Evolutionary conservation across 35 echinoderm and acorn worm genomes (phyloP).

Genomic region (Ptychodera flava): DNA sequence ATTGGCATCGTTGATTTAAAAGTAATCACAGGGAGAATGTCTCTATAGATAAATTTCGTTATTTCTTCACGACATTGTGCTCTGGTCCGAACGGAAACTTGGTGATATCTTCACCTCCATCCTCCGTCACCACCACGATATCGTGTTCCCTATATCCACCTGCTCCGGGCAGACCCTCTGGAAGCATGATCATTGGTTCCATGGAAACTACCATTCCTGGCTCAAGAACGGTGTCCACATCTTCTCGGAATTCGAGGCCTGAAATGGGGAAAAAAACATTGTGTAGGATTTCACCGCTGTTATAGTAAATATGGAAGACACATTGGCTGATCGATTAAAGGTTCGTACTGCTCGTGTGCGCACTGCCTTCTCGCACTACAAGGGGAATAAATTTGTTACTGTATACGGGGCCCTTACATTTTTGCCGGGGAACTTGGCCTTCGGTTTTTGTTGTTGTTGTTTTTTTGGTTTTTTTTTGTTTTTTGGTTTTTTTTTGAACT

Average conservation of each 20-base stretch:
- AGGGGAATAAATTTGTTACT: neutral
- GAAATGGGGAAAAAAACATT: neutral
- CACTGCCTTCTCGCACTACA: neutral
- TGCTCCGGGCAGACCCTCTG: no score
- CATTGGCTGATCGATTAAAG: no score
- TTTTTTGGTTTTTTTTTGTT: neutral
- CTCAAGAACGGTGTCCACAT: conserved; percentile 52
- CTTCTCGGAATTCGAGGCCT: conserved; percentile 61
- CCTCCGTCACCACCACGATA: conserved; percentile 43
- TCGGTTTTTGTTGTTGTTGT: neutral
- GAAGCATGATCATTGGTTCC: no score
- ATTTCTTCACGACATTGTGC: conserved; percentile 73
- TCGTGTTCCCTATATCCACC: no score
- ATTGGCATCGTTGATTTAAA: no score
- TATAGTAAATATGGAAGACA: no score
- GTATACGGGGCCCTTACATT: neutral
- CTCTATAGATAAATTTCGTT: no score
- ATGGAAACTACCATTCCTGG: conserved; percentile 55
- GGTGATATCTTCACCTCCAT: conserved; percentile 56
- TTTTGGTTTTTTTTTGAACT: neutral
- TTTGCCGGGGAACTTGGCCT: neutral
- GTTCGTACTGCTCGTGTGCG: neutral
- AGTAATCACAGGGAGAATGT: no score
- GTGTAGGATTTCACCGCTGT: no score
- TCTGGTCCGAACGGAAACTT: conserved; percentile 80